These are phyloP conservation scores for Platyura marginata DNA, from an alignment of 1,140 invertebrate species.

Conservation along the genomic window DNA sequence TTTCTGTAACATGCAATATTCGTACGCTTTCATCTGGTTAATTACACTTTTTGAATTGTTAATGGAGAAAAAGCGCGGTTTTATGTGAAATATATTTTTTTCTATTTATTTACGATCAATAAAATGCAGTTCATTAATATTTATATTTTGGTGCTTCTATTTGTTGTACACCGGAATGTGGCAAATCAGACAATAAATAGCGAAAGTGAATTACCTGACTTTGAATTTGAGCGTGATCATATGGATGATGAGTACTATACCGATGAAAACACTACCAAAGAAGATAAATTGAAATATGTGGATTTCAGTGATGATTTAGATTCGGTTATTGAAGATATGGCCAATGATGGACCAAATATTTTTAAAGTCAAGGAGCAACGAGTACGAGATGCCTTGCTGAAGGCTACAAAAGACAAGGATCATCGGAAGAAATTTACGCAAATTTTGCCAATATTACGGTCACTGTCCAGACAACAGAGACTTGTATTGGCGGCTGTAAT, in stretches of 20 bases:
- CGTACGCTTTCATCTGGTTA: too few relatives aligned
- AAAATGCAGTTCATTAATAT: too few relatives aligned
- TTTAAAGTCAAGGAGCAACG: conserved; percentile 2
- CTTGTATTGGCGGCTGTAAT: conserved; percentile 37
- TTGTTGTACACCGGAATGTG: too few relatives aligned
- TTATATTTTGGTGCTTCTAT: too few relatives aligned
- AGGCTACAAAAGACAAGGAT: conserved; percentile 27
- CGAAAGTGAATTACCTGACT: conserved; percentile 4
- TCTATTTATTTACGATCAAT: too few relatives aligned
- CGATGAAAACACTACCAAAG: not conserved
- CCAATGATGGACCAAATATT: not conserved
- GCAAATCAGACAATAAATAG: too few relatives aligned
- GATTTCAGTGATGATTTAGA: not conserved
- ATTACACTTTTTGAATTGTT: too few relatives aligned
- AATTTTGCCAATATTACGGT: conserved; percentile 40
- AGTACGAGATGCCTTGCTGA: conserved; percentile 25
- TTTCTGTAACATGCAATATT: too few relatives aligned
- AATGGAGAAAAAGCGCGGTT: too few relatives aligned
- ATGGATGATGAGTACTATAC: not conserved
- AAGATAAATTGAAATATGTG: not conserved
- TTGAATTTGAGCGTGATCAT: conserved; percentile 3
- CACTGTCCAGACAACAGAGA: conserved; percentile 35
- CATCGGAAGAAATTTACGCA: conserved; percentile 31
- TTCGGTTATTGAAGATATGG: conserved; percentile 1
- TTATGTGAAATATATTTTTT: too few relatives aligned